Conservation (phyloP, 64 coral and sea anemone species). For the Anthopleura sola region DNA sequence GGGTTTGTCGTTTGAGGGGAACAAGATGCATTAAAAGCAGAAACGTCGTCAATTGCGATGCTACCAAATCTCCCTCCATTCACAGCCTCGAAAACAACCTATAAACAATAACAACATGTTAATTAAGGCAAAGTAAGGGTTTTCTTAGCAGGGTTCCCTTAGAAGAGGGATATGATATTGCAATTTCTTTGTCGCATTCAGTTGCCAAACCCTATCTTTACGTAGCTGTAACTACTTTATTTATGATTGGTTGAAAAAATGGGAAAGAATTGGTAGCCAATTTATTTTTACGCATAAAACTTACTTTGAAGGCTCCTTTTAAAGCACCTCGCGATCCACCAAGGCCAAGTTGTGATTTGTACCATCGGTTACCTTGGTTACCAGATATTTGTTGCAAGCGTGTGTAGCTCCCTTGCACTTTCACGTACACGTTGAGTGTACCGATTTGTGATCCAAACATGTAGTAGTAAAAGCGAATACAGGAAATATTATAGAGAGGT, state of each 20-base stretch:
- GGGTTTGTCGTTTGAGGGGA: too few relatives aligned
- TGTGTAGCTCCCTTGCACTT: background rate
- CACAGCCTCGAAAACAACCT: background rate
- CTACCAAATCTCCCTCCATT: background rate
- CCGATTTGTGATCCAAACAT: slow-evolving; percentile 23
- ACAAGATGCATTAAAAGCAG: background rate
- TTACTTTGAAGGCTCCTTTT: background rate
- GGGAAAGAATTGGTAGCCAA: too few relatives aligned
- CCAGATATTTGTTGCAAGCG: slow-evolving; percentile 11
- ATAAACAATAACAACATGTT: too few relatives aligned
- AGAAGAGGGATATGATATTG: too few relatives aligned
- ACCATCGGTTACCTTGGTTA: slow-evolving; percentile 28
- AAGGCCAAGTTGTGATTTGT: background rate
- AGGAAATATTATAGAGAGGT: background rate
- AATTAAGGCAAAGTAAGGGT: too few relatives aligned
- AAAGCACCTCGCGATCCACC: background rate
- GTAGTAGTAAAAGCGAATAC: slow-evolving; percentile 38
- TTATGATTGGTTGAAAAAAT: too few relatives aligned
- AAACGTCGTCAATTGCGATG: background rate
- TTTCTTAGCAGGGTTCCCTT: too few relatives aligned
- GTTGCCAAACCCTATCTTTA: too few relatives aligned
- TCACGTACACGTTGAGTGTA: slow-evolving; percentile 19
- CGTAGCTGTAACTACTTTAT: too few relatives aligned
- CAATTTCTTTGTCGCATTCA: too few relatives aligned
- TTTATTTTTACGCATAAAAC: too few relatives aligned